Base-by-base conservation (phyloP, 2,888 invertebrate genomes). In the Euzophera pinguis region DNA sequence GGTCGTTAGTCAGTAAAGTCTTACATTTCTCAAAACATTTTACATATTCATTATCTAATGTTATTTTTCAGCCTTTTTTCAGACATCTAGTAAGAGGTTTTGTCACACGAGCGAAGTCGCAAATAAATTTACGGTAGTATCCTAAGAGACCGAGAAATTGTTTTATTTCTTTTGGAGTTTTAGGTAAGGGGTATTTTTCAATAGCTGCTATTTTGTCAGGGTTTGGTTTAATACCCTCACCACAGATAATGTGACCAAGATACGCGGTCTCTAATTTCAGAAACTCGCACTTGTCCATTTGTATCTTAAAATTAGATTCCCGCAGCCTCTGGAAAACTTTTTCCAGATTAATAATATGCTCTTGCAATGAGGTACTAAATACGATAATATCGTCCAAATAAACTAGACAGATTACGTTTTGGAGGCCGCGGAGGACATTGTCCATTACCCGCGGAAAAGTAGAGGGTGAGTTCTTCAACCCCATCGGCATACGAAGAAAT, bases 1-100 rank as follows among this genome's bases (percentile, higher is more conserved):
- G 67, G 50, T 74, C 73, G 4, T 67, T 69, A 1, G 62, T 62
- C 2, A 67, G 47, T 14, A 57, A 51, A 32, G 64, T 68, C 8
- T 57, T 57, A 42, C 54, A 57, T 10, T 32, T 50, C 16, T 58
- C 53, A 29, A 58, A 58, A 6, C 35, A 35, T 10, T 47, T 35
- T 5, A 14, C 16, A 6, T 35, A 34, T 35, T 35, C 35, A 17
- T 16, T 10, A 17, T 47, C 17, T 35, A 35, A 1, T 6, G 37
- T 10, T 1, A 47, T 37, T 47, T 47, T 47, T 1, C n/a, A 9
- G 1, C 17, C 47, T n/a, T 47, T 47, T 16, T 47, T 47, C 3
- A 47, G 10, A 22, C 50, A 55, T 43, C 17, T 37, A 27, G 55
- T 58, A 43, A 58, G 27, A 0, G 58, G 55, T 47, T 58, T 58